A percentile compares a stretch with the other conserved stretches of the same genome.
These are phyloP conservation scores for Eretmocerus hayati DNA, from an alignment of 2,888 invertebrate species.

Conservation along the genomic window DNA sequence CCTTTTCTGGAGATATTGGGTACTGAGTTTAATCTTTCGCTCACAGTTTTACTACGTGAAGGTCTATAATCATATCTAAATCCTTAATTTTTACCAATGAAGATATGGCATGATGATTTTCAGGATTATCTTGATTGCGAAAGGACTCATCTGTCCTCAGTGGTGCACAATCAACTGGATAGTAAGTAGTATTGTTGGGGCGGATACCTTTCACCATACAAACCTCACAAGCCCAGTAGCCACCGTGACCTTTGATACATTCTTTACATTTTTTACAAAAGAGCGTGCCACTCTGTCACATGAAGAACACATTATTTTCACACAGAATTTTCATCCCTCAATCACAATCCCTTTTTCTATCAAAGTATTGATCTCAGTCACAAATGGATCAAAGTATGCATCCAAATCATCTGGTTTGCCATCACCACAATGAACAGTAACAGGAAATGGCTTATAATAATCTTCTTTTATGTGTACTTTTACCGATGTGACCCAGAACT, in stretches of 20 bases:
- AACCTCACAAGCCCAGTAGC: slow-evolving; percentile 18
- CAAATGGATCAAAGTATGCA: neutral
- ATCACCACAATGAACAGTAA: neutral
- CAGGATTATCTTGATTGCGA: too few relatives aligned
- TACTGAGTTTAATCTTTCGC: too few relatives aligned
- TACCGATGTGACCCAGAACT: slow-evolving; percentile 24
- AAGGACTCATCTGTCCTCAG: too few relatives aligned
- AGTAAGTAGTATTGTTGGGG: too few relatives aligned
- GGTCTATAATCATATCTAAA: too few relatives aligned
- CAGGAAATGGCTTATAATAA: slow-evolving; percentile 21
- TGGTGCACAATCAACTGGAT: too few relatives aligned
- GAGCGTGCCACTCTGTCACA: slow-evolving; percentile 16
- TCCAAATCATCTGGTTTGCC: neutral
- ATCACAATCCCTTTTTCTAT: slow-evolving; percentile 12
- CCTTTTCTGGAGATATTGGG: too few relatives aligned
- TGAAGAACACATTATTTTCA: slow-evolving; percentile 9
- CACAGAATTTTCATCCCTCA: neutral
- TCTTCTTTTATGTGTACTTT: slow-evolving; percentile 15
- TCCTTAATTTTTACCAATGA: too few relatives aligned
- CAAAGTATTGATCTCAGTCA: neutral
- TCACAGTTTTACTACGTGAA: too few relatives aligned
- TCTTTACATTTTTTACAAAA: too few relatives aligned
- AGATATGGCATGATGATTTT: too few relatives aligned
- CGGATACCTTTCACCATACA: too few relatives aligned
- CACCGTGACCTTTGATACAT: slow-evolving; percentile 15